Evolutionary conservation across 2,888 invertebrate species (phyloP), one percentile per base, ranked within the genome.

Genomic region (Tinea semifulvella): DNA sequence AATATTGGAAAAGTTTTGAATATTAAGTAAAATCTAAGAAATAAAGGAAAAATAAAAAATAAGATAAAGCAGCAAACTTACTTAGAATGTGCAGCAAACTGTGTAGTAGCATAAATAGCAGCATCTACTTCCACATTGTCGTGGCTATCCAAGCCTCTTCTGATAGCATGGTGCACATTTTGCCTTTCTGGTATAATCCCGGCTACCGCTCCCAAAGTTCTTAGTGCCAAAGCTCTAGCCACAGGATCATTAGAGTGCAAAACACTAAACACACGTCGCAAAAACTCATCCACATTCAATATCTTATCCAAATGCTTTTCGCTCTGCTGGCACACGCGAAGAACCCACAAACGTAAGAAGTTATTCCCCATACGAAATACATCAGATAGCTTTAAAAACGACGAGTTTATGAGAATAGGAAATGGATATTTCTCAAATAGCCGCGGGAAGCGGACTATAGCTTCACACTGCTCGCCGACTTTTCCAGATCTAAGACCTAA

Each of bases 361-460:
- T 98, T 98, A 47, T 91, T 94, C 1, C 96, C 79, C 72, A 75
- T 89, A 46, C 96, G 89, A 75, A 98, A 98, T 3, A 97, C 93
- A 74, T 98, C 98, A 0, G 97, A 91, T 13, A 98, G 72, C 79
- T 98, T 97, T 14, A 98, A 71, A 52, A 98, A 89, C 0, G 98
- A 96, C 0, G 98, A 95, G 73, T 98, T 98, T 20, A 98, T 98
- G 14, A 98, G 80, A 60, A 98, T 96, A 0, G 98, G 98, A 72
- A 98, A 98, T 0, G 98, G 98, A 68, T 98, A 97, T 65, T 97
- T 96, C 63, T 97, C 96, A 71, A 98, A 97, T 0, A 98, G 81
- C 22, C 92, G 86, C 0, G 98, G 96, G 71, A 96, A 97, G 28
- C 94, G 87, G 0, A 98, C 96, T 54, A 98, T 96, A 0, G 98